Base-by-base conservation (phyloP, 2,888 invertebrate species). In the Steinernema hermaphroditum region DNA sequence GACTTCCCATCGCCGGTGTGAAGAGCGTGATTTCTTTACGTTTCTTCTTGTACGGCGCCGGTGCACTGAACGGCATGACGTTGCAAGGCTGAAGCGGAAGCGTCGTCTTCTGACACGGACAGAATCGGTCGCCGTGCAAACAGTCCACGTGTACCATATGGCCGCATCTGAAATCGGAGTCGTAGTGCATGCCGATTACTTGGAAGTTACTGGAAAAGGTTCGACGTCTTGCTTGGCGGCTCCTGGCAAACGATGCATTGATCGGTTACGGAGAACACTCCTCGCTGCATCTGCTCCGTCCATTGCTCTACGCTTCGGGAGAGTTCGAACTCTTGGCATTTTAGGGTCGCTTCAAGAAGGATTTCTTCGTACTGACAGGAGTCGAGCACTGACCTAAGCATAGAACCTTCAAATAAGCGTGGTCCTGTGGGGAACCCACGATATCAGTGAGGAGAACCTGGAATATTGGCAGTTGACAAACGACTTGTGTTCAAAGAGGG, bases 291-390 rank as follows among this genome's bases (percentile, higher is more conserved):
- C 34, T 62, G 27, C 27, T 62, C 62, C 16, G 16, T 29, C 32
- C 27, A 29, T 32, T 27, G 22, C n/a, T 29, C 16, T 9, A 62
- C 9, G 29, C 27, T 32, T 19, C 16, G 29, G 32, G 9, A 62
- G 62, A 62, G 29, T 62, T 62, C 62, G 6, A 62, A 32, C n/a
- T 62, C 62, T 19, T 62, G 62, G 62, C 62, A 62, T 19, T 34
- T 62, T 1, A 29, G 16, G 1, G 62, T 62, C 2, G 16, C 62
- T 4, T 62, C 34, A 16, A 62, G 34, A 12, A 62, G 32, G 16
- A 62, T 27, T 19, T 62, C 62, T 16, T 62, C 62, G 62, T 62
- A 62, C 32, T 62, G 62, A 19, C 62, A 62, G 12, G 62, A 62
- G n/a, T 62, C 62, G 2, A 62, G 62, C 1, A 62, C 32, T 6